Evolutionary conservation across 1,140 invertebrate genomes (phyloP).

Genomic region (Oryctes rhinoceros): DNA sequence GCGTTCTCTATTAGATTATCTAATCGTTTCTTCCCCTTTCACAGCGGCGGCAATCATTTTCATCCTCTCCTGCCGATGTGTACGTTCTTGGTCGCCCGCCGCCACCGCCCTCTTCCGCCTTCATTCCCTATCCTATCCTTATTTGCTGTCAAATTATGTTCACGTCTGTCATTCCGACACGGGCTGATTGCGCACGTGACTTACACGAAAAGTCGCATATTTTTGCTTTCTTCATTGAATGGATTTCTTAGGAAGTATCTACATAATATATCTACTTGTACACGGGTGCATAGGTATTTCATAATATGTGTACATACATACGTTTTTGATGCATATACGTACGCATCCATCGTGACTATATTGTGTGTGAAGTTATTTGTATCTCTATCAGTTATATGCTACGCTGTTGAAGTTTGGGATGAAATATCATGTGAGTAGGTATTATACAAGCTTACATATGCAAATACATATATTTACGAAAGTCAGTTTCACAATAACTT

Average conservation of each 20-base stretch:
- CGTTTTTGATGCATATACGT: no score
- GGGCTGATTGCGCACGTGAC: slow-evolving; percentile 56
- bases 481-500: no score
- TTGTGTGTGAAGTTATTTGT: no score
- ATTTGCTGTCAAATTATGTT: slow-evolving; percentile 61
- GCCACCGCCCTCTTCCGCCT: background rate
- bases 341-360: no score
- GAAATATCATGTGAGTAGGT: no score
- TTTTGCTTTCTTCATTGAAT: background rate
- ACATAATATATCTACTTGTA: no score
- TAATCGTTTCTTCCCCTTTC: slow-evolving; percentile 53
- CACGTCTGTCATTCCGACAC: slow-evolving; percentile 58
- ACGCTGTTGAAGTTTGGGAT: no score
- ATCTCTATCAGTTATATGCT: no score
- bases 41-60: slow-evolving; percentile 53
- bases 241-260: background rate
- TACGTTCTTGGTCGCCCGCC: background rate
- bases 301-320: no score
- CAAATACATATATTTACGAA: no score
- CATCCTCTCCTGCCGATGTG: slow-evolving; percentile 42
- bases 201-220: slow-evolving; percentile 23
- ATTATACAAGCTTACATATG: no score
- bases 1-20: slow-evolving; percentile 60
- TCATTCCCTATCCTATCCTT: slow-evolving; percentile 50
- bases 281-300: no score